A percentile compares a stretch with the other conserved stretches of the same genome.
phyloP scores from a whole-genome alignment of 2,113 vertebrate genomes.

The Spermophilus dauricus region DNA sequence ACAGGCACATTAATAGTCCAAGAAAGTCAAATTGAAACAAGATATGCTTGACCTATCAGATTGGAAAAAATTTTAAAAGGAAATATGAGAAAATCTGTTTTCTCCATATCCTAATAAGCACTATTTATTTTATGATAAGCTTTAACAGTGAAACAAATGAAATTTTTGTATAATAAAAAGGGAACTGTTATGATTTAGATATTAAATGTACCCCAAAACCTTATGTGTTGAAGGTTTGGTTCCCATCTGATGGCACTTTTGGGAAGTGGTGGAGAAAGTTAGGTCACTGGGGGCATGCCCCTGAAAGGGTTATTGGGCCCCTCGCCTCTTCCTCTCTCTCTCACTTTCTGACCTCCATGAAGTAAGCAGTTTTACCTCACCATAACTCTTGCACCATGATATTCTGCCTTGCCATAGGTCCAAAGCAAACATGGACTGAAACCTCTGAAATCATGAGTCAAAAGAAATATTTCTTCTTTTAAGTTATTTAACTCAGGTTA shows the following conservation, averaged over 20 bases:
- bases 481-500: neutral
- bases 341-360: neutral
- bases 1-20: neutral
- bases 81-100: neutral
- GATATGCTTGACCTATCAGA: neutral
- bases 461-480: neutral
- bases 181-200: neutral
- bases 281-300: neutral
- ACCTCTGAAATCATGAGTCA: neutral
- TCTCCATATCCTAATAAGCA: neutral
- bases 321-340: neutral
- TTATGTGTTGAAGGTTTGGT: neutral
- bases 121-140: conserved; percentile 7
- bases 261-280: neutral
- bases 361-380: no score
- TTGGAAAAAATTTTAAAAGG: neutral
- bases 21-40: neutral
- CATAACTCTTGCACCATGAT: neutral
- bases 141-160: neutral
- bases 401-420: neutral
- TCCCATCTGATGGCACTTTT: neutral
- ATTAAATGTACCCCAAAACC: neutral
- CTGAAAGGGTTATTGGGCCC: neutral
- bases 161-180: neutral
- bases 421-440: neutral